Conservation (phyloP, 1,140 invertebrate genomes). For the Panagrolaimus sp. region DNA sequence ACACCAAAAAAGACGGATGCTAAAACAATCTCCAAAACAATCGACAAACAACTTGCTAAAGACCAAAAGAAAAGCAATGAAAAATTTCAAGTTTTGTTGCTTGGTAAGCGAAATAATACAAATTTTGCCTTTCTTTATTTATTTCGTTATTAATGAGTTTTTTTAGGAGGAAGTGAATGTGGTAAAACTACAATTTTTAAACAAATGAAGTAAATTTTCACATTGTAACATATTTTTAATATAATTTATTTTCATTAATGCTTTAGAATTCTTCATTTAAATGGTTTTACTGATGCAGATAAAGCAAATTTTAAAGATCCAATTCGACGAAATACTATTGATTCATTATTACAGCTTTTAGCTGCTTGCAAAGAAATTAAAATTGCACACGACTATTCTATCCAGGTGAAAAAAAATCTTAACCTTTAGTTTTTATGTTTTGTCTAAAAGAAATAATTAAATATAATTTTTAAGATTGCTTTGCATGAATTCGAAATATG, state of each 20-base stretch:
- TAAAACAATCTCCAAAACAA: constrained; percentile 19
- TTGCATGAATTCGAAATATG: no score
- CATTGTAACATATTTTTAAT: neutral
- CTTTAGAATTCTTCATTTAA: constrained; percentile 1
- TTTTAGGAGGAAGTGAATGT: constrained; percentile 31
- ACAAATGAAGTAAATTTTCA: constrained; percentile 30
- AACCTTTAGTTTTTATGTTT: constrained; percentile 6
- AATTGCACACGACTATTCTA: constrained; percentile 7
- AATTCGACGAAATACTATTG: constrained; percentile 5
- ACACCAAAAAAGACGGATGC: neutral
- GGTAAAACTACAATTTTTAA: constrained; percentile 38
- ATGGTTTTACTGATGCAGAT: constrained; percentile 8
- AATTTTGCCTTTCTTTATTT: no score
- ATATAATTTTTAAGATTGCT: no score
- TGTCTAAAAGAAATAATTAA: no score
- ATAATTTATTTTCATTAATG: neutral
- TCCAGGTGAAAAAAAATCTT: neutral
- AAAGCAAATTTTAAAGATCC: neutral
- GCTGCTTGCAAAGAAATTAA: constrained; percentile 8
- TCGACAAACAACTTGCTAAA: constrained; percentile 26
- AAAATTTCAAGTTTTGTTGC: constrained; percentile 31
- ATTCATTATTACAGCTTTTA: neutral
- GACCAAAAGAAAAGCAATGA: constrained; percentile 25
- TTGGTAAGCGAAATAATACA: constrained; percentile 20
- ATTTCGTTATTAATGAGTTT: constrained; percentile 14